Percentiles rank a stretch among this genome's conserved stretches.
phyloP scores from a whole-genome alignment of 2,797 vertebrate species.

The Adelosebastes latens region DNA sequence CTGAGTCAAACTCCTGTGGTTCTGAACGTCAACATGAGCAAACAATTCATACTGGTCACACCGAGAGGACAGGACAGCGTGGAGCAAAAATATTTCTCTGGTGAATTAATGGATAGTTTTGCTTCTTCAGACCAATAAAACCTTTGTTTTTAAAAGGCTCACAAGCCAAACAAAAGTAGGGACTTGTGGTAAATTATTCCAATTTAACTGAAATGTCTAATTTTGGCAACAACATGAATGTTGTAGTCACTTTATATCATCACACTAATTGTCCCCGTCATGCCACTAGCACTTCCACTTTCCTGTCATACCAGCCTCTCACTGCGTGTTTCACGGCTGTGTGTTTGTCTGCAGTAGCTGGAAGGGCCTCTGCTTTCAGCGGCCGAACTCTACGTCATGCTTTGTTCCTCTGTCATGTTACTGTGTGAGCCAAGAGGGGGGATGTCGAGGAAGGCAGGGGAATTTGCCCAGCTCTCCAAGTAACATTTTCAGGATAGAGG shows the following conservation, averaged over 20 bases:
- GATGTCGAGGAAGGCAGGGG: background rate
- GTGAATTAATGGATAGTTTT: background rate
- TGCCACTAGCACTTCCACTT: slow-evolving; percentile 5
- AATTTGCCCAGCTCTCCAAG: background rate
- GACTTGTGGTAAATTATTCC: background rate
- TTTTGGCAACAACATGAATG: background rate
- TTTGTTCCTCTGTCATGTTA: slow-evolving; percentile 52
- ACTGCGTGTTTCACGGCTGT: slow-evolving; percentile 3
- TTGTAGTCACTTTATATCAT: background rate
- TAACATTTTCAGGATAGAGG: background rate
- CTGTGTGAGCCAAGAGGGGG: slow-evolving; percentile 21
- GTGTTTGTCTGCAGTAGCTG: slow-evolving; percentile 18
- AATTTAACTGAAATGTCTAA: background rate
- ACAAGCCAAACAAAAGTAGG: background rate
- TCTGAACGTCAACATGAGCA: slow-evolving; percentile 22
- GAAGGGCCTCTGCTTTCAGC: slow-evolving; percentile 30
- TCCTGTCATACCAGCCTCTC: background rate
- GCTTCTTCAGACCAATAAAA: background rate
- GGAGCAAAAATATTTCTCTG: background rate
- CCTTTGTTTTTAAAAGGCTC: background rate
- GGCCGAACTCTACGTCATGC: slow-evolving; percentile 13
- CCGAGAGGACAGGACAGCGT: background rate
- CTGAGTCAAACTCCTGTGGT: slow-evolving; percentile 42
- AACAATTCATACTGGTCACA: background rate
- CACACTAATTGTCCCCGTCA: background rate